Conservation (phyloP, 2,888 invertebrate genomes). For the Cheilosia scutellata region DNA sequence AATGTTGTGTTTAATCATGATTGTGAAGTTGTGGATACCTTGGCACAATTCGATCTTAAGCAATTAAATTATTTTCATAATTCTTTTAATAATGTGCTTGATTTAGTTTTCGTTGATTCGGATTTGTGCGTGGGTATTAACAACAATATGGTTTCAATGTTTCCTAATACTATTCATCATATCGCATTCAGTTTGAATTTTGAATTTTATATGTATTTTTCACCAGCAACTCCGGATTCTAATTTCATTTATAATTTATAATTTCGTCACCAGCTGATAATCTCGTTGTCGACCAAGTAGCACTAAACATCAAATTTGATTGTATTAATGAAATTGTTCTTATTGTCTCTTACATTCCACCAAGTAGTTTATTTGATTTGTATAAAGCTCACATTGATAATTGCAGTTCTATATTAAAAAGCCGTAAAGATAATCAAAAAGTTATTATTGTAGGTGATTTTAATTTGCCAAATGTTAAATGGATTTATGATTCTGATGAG, state of each 20-base stretch:
- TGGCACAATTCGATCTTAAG: background rate
- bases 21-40: background rate
- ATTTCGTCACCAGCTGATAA: background rate
- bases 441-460: no score
- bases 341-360: background rate
- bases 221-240: background rate
- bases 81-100: background rate
- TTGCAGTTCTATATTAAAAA: no score
- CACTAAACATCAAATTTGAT: background rate
- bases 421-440: no score
- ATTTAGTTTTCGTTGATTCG: background rate
- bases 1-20: background rate
- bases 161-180: background rate
- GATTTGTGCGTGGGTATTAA: background rate
- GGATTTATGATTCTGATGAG: no score
- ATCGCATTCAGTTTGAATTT: background rate
- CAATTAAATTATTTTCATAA: background rate
- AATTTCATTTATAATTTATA: background rate
- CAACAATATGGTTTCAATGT: background rate
- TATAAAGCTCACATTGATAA: no score
- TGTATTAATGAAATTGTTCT: background rate
- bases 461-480: no score
- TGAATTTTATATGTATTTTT: background rate
- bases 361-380: no score
- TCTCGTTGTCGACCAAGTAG: background rate